phyloP scores from a whole-genome alignment of 1,140 invertebrate genomes.

The Pogonognathellus flavescens region DNA sequence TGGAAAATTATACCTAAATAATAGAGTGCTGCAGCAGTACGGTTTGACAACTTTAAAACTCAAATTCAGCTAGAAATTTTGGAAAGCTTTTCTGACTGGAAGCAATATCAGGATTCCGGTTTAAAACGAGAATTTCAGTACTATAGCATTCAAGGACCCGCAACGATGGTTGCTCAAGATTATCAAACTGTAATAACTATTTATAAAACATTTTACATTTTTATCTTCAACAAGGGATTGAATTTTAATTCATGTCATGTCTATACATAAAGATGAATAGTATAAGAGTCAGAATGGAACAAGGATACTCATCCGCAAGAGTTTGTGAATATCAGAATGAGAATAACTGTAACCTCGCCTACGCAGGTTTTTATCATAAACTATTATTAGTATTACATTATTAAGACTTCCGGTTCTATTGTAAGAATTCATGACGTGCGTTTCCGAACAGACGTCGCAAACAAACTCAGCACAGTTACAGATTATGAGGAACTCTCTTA shows the following conservation, averaged over 20 bases:
- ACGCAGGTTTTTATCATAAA: neutral
- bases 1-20: no score
- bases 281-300: constrained; percentile 51
- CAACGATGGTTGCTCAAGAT: constrained; percentile 34
- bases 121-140: constrained; percentile 53
- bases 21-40: constrained; percentile 14
- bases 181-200: constrained; percentile 19
- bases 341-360: neutral
- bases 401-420: neutral
- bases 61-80: constrained; percentile 52
- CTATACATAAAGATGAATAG: constrained; percentile 19
- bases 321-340: constrained; percentile 53
- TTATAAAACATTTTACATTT: neutral
- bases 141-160: constrained; percentile 52
- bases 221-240: neutral
- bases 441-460: neutral
- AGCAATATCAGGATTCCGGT: neutral
- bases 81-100: constrained; percentile 53
- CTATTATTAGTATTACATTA: neutral
- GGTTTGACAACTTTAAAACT: constrained; percentile 49
- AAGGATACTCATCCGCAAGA: constrained; percentile 32
- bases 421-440: neutral
- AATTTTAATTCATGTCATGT: no score
- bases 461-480: neutral
- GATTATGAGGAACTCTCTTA: constrained; percentile 72